Evolutionary conservation across 1,140 invertebrate species (phyloP), one percentile per base, ranked within the genome.

Genomic region (Dendrolimus kikuchii): DNA sequence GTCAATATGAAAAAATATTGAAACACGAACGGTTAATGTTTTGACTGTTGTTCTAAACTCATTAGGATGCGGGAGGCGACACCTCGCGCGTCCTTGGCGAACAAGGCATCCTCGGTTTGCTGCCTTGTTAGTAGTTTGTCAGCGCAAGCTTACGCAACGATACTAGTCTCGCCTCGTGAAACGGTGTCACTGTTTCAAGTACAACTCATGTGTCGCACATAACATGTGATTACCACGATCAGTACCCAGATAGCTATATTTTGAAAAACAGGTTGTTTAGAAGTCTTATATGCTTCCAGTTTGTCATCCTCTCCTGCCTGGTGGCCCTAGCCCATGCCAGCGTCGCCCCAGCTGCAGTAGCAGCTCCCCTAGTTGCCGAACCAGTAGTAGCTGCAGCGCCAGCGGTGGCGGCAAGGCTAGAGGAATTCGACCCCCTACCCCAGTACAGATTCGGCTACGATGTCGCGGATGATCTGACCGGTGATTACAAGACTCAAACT

Each of bases 361-460:
- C 84, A 42, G 76, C 84, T 49, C 71, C 77, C 0, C 51, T 68
- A 38, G 67, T 67, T 0, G 77, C 80, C 7, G 72, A 78, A 1
- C 82, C 87, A 5, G 66, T 79, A 45, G 74, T 81, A 5, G 67
- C 62, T 5, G 83, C 84, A 38, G 77, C 81, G 36, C 70, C 78
- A 23, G 23, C 23, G 0, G 73, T 76, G 1, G 67, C 76, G 3
- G 79, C 79, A 0, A 67, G 71, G 37, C 62, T 82, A 0, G 88
- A 88, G 58, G 86, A 89, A 48, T 89, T 89, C 63, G 88, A 90
- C 58, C 88, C 90, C 4, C 88, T 91, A 53, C 90, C 91, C 4
- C 90, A 91, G 51, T 92, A 92, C 83, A 88, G 89, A 58, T 93
- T 91, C 59, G 88, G 89, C n/a, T 92, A 92, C 62, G 89, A 91